Evolutionary conservation across 2,888 invertebrate genomes (phyloP), one percentile per base, ranked within the genome.

Genomic region (Amphipoea oculea): DNA sequence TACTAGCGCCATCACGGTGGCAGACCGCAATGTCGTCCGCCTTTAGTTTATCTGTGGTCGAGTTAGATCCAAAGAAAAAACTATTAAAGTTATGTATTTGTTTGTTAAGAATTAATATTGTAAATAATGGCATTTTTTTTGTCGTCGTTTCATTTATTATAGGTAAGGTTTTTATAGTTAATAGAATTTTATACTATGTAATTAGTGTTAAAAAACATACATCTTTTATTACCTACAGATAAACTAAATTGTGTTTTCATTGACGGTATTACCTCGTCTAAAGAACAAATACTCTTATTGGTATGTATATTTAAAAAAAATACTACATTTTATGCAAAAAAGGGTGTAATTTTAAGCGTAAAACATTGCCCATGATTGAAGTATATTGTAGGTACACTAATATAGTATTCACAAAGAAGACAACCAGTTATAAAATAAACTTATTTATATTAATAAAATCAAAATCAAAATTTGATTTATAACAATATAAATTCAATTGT

Each of bases 381-480:
- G 29, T 48, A 48, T 20, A 80, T 36, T 51, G 9, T 45, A 45
- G 45, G 45, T 29, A 40, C n/a, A 60, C 14, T 71, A 45, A 20
- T 78, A 0, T 11, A 63, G 42, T 51, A 60, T 79, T 84, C 51
- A 80, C 73, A 85, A 74, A 67, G 36, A 67, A 62, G 40, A 48
- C 36, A 45, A 23, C 23, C 42, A 48, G 42, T 29, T 48, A 65
- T 40, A 29, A 60, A 60, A 42, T 42, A 67, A 66, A 78, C 29
- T n/a, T 57, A 76, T 60, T 29, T 67, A 11, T 40, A 48, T 62
- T 73, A 83, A 57, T 29, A 29, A 29, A 29, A 29, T 29, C 29
- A 29, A 29, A 29, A 29, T 29, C 29, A 29, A 29, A 29, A 29
- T 29, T 29, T 29, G 29, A 29, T 29, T 29, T 29, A 29, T 29